Percentiles rank a stretch among this genome's conserved stretches.
Conservation (phyloP, 2,797 vertebrate species). For the Acanthiza pusilla region DNA sequence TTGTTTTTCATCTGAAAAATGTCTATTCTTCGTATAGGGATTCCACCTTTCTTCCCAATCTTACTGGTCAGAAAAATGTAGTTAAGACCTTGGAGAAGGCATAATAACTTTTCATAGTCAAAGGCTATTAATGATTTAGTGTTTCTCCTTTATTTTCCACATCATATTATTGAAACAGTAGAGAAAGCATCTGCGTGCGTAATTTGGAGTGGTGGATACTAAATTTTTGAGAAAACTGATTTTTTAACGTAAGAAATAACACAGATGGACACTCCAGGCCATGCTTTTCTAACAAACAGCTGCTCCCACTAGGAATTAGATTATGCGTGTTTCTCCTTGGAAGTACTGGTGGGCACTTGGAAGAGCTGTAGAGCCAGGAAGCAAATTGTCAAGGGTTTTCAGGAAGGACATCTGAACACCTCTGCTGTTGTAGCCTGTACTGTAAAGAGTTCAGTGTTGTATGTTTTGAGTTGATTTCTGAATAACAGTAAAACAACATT, state of each 20-base stretch:
- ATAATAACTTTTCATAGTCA: not conserved
- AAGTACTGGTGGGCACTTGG: not conserved
- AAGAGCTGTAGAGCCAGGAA: not conserved
- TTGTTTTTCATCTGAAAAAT: not conserved
- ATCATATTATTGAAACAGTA: not conserved
- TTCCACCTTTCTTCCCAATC: not conserved
- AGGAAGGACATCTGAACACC: not conserved
- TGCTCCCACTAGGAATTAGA: not conserved
- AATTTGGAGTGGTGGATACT: not conserved
- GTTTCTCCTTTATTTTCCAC: not conserved
- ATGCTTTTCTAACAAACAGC: not conserved
- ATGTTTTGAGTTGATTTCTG: not conserved
- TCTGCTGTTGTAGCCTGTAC: not conserved
- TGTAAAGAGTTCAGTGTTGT: not conserved
- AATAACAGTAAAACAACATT: not conserved
- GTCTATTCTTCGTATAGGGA: not conserved
- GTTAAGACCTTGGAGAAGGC: not conserved
- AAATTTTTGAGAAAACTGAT: not conserved
- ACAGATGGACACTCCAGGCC: not conserved
- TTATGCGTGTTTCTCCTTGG: not conserved
- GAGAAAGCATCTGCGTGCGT: not conserved
- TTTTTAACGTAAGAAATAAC: not conserved
- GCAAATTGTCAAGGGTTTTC: not conserved
- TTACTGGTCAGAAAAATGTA: not conserved
- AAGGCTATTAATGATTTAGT: not conserved